These are phyloP conservation scores for Habrosyne pyritoides DNA, from an alignment of 2,888 invertebrate genomes.

Conservation along the genomic window DNA sequence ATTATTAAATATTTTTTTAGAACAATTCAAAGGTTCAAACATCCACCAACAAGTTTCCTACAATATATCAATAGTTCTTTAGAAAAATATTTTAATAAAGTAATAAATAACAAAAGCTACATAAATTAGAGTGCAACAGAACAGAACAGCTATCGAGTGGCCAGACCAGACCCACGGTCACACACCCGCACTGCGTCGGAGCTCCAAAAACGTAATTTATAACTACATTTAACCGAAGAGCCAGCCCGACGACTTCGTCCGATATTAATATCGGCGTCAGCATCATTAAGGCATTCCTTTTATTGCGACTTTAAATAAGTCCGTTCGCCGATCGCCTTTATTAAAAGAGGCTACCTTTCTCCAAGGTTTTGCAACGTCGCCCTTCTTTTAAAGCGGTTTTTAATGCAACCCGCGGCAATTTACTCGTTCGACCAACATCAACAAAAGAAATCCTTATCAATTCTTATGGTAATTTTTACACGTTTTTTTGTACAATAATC, in stretches of 20 bases:
- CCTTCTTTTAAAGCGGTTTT: slow-evolving; percentile 68
- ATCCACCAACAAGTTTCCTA: background rate
- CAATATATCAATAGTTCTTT: background rate
- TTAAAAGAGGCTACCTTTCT: slow-evolving; percentile 78
- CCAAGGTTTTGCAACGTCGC: slow-evolving; percentile 74
- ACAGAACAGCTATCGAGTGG: slow-evolving; percentile 29
- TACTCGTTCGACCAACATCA: slow-evolving; percentile 44
- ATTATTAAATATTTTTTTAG: background rate
- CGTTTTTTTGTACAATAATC: slow-evolving; percentile 62
- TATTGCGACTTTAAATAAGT: slow-evolving; percentile 81
- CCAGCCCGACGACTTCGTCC: slow-evolving; percentile 61
- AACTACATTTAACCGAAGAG: slow-evolving; percentile 73
- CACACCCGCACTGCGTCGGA: slow-evolving; percentile 21
- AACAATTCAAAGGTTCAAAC: no score
- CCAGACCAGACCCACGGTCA: slow-evolving; percentile 26
- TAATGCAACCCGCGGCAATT: slow-evolving; percentile 51
- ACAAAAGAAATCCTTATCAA: slow-evolving; percentile 69
- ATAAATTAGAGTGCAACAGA: slow-evolving; percentile 21
- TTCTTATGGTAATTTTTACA: slow-evolving; percentile 52
- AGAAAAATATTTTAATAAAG: background rate
- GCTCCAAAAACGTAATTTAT: slow-evolving; percentile 76
- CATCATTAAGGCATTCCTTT: slow-evolving; percentile 83
- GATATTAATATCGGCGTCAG: slow-evolving; percentile 78
- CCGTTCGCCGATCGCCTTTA: slow-evolving; percentile 69
- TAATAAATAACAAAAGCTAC: slow-evolving; percentile 26